Evolutionary conservation across 64 coral and sea anemone species (phyloP).

Genomic region (Porites lutea): DNA sequence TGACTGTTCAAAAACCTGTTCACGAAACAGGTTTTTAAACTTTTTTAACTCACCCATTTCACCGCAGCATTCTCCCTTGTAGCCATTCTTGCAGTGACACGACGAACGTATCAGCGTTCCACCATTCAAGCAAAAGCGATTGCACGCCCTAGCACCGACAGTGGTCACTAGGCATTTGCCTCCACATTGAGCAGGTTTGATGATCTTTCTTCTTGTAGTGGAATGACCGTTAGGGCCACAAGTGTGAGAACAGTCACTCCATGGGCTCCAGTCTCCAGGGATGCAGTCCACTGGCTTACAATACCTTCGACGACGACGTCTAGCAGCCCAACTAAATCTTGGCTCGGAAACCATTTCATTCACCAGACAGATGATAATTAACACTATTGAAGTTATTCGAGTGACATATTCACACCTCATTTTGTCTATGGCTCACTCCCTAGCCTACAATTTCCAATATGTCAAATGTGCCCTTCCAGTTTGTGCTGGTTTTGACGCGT

Average conservation of each 20-base stretch:
- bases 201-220: not conserved
- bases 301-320: not conserved
- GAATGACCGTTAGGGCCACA: constrained; percentile 11
- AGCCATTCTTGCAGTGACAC: constrained; percentile 51
- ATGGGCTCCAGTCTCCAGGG: not conserved
- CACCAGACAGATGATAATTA: not conserved
- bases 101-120: constrained; percentile 3
- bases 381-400: not conserved
- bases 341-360: not conserved
- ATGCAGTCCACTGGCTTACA: not conserved
- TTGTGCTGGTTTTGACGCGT: not conserved
- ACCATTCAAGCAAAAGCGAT: constrained; percentile 61
- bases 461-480: not conserved
- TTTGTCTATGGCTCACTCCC: not conserved
- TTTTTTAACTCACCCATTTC: constrained; percentile 1
- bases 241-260: constrained; percentile 7
- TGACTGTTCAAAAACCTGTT: too few relatives aligned
- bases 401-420: not conserved
- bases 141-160: not conserved
- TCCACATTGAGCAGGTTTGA: constrained; percentile 15
- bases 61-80: constrained; percentile 40
- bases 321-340: not conserved
- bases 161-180: not conserved
- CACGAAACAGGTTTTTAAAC: too few relatives aligned
- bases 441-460: too few relatives aligned